A percentile compares a stretch with the other conserved stretches of the same genome.
phyloP scores from a whole-genome alignment of 1,140 invertebrate genomes.

The Ditylenchus dipsaci region DNA sequence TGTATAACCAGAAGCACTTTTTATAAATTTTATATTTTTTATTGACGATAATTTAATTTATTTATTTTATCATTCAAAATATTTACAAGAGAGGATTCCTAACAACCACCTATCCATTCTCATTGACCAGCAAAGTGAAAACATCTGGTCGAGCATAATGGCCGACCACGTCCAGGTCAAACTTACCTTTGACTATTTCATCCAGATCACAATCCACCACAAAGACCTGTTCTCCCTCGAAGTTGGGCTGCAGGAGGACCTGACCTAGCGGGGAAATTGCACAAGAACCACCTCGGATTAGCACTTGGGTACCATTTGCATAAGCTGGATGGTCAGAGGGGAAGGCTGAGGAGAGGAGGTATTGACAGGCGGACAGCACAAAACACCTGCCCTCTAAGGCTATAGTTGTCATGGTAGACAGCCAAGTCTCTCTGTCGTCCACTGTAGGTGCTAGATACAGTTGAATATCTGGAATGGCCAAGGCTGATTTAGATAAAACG shows the following conservation, averaged over 20 bases:
- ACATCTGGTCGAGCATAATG: conserved; percentile 50
- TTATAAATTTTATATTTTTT: no score
- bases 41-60: no score
- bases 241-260: conserved; percentile 45
- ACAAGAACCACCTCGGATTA: conserved; percentile 52
- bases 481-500: no score
- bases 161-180: conserved; percentile 49
- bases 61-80: no score
- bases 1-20: no score
- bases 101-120: conserved; percentile 27
- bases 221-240: conserved; percentile 32
- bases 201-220: conserved; percentile 42
- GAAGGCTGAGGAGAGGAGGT: conserved; percentile 30
- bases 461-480: conserved; percentile 36
- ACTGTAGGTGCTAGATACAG: conserved; percentile 51
- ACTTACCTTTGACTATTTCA: conserved; percentile 43
- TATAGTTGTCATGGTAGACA: conserved; percentile 47
- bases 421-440: conserved; percentile 48
- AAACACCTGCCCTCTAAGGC: conserved; percentile 49
- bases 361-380: conserved; percentile 50
- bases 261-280: conserved; percentile 45
- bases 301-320: conserved; percentile 11
- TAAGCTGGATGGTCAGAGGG: conserved; percentile 39
- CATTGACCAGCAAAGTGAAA: conserved; percentile 46
- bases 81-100: no score